Base-by-base conservation (phyloP, 1,140 invertebrate genomes). In the Drosophila insularis region DNA sequence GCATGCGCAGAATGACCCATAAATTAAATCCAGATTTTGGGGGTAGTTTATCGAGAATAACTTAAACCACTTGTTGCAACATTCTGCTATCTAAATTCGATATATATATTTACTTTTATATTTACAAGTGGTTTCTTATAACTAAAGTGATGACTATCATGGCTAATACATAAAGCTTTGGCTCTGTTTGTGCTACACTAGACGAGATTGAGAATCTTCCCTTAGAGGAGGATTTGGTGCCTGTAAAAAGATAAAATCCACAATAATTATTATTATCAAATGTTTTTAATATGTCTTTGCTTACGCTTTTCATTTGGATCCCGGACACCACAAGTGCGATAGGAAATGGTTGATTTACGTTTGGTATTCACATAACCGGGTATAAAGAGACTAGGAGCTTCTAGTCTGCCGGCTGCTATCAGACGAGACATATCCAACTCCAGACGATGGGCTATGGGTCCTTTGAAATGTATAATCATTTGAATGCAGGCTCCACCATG, bases 381-480 rank as follows among this genome's bases (percentile, higher is more conserved):
- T 82, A 97, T 96, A 65, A 94, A 95, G 32, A 98, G 93, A 91
- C 94, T 96, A 0, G 96, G 96, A 2, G 94, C 91, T 68, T 95
- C 94, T 55, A 97, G 92, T 80, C 94, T 94, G 11, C 96, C 96
- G 8, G 94, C 95, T 14, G 94, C 94, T 62, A 98, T 92, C 31
- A 98, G 91, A 70, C 94, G 93, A 54, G 94, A 96, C 87, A 96
- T 96, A 89, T 92, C 91, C 91, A 95, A 93, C 89, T 98, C 96
- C 27, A 97, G 92, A 75, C 94, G 93, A 89, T 94, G 95, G 1
- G 96, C 96, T 55, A 95, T 93, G 1, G 96, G 96, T 7, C 96
- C 96, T 93, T 95, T 96, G 85, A 98, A 98, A 91, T 98, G 96
- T 66, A 98, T 93, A 37, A 97, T 93, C 78, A 98, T 94, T 92